Base-by-base conservation (phyloP, 2,113 vertebrate species). In the Oxyura jamaicensis region DNA sequence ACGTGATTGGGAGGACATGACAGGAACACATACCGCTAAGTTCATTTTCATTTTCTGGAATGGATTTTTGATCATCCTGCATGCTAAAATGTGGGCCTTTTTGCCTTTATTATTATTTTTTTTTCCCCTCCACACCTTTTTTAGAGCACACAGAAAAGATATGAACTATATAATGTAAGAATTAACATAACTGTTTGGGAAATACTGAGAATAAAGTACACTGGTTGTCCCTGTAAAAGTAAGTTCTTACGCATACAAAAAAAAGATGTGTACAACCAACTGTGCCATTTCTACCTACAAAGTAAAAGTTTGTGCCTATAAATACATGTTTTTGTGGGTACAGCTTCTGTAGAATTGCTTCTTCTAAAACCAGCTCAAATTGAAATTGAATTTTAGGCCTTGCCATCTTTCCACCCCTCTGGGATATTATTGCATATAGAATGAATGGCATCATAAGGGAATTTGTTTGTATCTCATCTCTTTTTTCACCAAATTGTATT, bases 361-460 rank as follows among this genome's bases (percentile, higher is more conserved):
- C 83, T 84, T 91, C 94, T 92, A 66, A 95, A 86, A 83, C n/a
- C 62, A 84, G 66, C 77, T 91, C 7, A 2, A 93, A 89, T 9
- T 82, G 69, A 82, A 91, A 96, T 85, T 82, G 50, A 81, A 86
- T 96, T 94, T 91, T 93, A 95, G 95, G 58, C 71, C 65, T 86
- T 88, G 25, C 58, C 36, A 71, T 91, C 74, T 91, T 92, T 66
- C 62, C 66, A 83, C 48, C 76, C 76, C 82, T 95, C 81, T 82
- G 77, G 68, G 77, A 65, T 93, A 90, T 89, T 88, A 84, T 42
- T 83, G 88, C 78, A 91, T 83, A 82, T 39, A 86, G 81, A 89
- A 88, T 92, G 58, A 96, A 94, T 71, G 15, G 86, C 81, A 95
- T 96, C 93, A 55, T 89, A 79, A 95, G 62, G 55, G 80, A 93